These are phyloP conservation scores for Drosophila silvestris DNA, from an alignment of 2,888 invertebrate species.

Conservation along the genomic window DNA sequence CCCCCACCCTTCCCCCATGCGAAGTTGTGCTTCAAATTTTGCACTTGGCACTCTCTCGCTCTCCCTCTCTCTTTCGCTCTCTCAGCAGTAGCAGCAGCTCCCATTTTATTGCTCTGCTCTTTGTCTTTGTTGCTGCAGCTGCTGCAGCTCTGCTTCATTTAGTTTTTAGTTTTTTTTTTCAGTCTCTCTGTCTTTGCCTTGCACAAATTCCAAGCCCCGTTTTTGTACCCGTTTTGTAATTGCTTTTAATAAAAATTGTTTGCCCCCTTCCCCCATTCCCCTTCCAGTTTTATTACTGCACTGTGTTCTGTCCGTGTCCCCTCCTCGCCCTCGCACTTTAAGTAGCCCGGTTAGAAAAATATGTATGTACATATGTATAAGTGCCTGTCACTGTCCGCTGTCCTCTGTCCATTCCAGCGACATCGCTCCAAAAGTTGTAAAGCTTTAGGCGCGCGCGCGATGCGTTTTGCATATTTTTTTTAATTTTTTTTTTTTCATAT, in stretches of 20 bases:
- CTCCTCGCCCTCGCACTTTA: conserved; percentile 31
- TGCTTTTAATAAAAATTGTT: conserved; percentile 77
- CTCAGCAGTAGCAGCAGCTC: conserved; percentile 36
- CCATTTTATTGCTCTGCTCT: conserved; percentile 61
- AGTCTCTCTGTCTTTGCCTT: conserved; percentile 58
- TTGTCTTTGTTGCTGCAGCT: conserved; percentile 67
- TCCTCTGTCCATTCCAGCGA: conserved; percentile 29
- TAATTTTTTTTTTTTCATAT: conserved; percentile 15
- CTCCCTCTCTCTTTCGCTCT: conserved; percentile 29
- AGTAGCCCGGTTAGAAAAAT: conserved; percentile 52
- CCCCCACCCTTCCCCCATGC: conserved; percentile 40
- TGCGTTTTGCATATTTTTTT: conserved; percentile 79
- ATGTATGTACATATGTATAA: conserved; percentile 17
- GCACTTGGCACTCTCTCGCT: conserved; percentile 68
- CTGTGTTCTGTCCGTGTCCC: conserved; percentile 44
- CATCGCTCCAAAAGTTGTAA: conserved; percentile 59
- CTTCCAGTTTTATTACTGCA: conserved; percentile 41
- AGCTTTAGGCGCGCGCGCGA: conserved; percentile 69
- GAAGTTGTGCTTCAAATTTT: conserved; percentile 78
- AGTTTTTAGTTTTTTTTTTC: conserved; percentile 47
- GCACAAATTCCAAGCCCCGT: conserved; percentile 69
- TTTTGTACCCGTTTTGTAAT: conserved; percentile 73
- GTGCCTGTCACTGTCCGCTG: conserved; percentile 49
- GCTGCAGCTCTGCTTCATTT: conserved; percentile 66
- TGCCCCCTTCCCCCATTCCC: conserved; percentile 37